Conservation (phyloP, 2,888 invertebrate genomes). For the Busseola fusca region DNA sequence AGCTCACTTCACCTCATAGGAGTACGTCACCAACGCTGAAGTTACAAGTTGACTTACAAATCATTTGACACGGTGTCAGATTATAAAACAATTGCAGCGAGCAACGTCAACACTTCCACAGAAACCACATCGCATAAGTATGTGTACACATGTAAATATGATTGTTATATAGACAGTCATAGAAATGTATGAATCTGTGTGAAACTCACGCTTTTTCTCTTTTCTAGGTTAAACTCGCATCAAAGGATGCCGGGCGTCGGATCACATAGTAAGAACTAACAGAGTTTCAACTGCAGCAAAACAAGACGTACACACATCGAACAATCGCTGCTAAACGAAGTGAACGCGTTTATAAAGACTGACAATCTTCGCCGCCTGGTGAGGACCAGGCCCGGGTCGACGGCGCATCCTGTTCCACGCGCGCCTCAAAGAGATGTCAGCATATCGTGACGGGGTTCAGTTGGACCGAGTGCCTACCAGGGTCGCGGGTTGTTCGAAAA, state of each 20-base stretch:
- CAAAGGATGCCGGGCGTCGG: conserved; percentile 40
- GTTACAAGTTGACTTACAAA: neutral
- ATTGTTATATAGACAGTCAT: conserved; percentile 12
- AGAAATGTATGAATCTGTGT: conserved; percentile 9
- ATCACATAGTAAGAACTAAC: neutral
- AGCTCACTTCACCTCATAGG: neutral
- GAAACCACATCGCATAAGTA: conserved; percentile 22
- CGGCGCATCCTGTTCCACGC: no score
- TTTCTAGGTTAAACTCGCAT: conserved; percentile 52
- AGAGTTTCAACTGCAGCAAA: neutral
- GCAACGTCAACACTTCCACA: neutral
- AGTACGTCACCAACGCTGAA: neutral
- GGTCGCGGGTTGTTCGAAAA: no score
- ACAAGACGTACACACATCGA: neutral
- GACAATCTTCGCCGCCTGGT: no score
- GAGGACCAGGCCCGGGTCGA: no score
- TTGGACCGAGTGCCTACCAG: no score
- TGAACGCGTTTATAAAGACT: neutral
- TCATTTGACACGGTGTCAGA: neutral
- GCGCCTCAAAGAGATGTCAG: no score
- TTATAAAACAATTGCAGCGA: conserved; percentile 4
- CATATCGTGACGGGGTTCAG: no score
- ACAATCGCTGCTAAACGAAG: neutral
- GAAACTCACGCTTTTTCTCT: conserved; percentile 41
- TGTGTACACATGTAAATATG: neutral